Base-by-base conservation (phyloP, 2,888 invertebrate species). In the Epinotia bilunana region DNA sequence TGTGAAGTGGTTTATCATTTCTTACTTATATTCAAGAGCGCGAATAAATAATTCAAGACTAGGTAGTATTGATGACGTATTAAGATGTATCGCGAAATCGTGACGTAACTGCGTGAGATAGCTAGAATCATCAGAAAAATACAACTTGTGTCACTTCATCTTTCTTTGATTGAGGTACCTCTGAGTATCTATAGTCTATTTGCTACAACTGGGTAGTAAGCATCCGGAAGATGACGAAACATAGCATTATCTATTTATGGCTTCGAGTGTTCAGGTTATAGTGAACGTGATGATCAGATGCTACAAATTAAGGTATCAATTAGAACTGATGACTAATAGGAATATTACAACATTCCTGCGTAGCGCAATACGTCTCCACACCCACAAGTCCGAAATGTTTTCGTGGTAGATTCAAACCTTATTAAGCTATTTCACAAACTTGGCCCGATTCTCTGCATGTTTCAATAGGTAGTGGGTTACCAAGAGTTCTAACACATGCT, bases 1-100 rank as follows among this genome's bases (percentile, higher is more conserved):
- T n/a, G 18, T 49, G 49, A 49, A 64, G 64, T 20, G 64, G 64
- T 49, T 64, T 49, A 64, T 64, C 49, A 49, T 49, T 57, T 64
- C 23, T 23, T 23, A 7, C 49, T 64, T 64, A 20, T 43, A 20
- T 49, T 64, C 49, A 49, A 64, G 16, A 49, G 49, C 64, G 49
- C n/a, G 23, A 64, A 49, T 28, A 49, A 28, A 23, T 28, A 23
- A 16, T 64, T 64, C 16, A 23, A 28, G 16, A 20, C 18, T 57
- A 18, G 23, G 23, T 23, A 23, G 23, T 23, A 49, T 23, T 49
- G 18, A 64, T 64, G 49, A 64, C 23, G 23, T 20, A 49, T n/a
- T 64, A 6, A 28, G 49, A 13, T 18, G 13, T 62, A n/a, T 43
- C 43, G 18, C 12, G 33, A 43, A 49, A 64, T 28, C 49, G 49